Evolutionary conservation across 2,797 vertebrate species (phyloP).

Genomic region (Remorina albescens): DNA sequence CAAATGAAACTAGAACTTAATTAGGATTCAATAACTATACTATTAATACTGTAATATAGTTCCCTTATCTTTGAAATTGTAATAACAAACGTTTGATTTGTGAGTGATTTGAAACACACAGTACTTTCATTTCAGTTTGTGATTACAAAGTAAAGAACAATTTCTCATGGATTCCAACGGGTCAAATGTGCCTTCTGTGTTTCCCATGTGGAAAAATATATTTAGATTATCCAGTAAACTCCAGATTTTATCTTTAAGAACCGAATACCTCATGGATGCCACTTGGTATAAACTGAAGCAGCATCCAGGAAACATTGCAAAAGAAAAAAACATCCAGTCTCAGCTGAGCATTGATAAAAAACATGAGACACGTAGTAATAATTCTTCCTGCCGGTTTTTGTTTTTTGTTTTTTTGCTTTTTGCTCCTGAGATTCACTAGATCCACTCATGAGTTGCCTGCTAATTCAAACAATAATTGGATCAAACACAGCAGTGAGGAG

Average conservation of each 20-base stretch:
- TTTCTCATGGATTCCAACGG: conserved; percentile 5
- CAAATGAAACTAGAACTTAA: background rate
- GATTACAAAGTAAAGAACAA: background rate
- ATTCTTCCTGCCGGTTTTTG: conserved; percentile 6
- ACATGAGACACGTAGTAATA: conserved; percentile 14
- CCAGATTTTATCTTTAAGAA: conserved; percentile 50
- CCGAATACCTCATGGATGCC: conserved; percentile 43
- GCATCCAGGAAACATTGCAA: conserved; percentile 44
- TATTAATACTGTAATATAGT: too few relatives aligned
- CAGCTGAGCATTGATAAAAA: conserved; percentile 49
- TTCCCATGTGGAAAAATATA: conserved; percentile 34
- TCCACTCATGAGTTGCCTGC: conserved; percentile 6
- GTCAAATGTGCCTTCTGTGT: conserved; percentile 18
- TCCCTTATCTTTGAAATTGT: conserved; percentile 6
- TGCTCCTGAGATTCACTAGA: conserved; percentile 36
- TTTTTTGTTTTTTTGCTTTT: background rate
- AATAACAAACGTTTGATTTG: background rate
- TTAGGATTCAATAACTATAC: too few relatives aligned
- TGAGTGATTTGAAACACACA: background rate
- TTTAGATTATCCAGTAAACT: conserved; percentile 53
- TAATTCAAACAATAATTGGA: conserved; percentile 44
- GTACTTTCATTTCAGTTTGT: conserved; percentile 11
- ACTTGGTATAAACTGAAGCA: conserved; percentile 48
- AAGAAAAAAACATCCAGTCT: conserved; percentile 32
- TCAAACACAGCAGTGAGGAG: conserved; percentile 28